Conservation (phyloP, 2,888 invertebrate species). For the Azorinus chamasolen region DNA sequence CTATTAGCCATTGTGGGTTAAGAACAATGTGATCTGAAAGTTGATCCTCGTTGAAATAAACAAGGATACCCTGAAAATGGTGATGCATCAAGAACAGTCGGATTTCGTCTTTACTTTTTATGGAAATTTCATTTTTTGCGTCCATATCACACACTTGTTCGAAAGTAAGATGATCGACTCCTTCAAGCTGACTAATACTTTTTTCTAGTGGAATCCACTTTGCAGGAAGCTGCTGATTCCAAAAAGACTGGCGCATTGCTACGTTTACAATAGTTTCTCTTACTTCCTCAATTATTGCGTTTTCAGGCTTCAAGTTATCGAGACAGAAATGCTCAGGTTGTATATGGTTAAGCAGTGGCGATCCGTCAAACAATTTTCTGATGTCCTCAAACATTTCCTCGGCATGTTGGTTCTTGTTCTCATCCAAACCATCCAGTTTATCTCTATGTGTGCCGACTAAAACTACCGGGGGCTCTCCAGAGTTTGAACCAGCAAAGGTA, state of each 20-base stretch:
- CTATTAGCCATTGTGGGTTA: constrained; percentile 30
- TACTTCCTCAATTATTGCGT: not conserved
- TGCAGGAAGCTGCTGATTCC: constrained; percentile 20
- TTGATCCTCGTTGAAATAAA: constrained; percentile 30
- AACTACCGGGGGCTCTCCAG: constrained; percentile 30
- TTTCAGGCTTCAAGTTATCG: constrained; percentile 1
- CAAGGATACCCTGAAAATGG: constrained; percentile 23
- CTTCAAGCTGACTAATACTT: not conserved
- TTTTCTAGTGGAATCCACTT: constrained; percentile 40
- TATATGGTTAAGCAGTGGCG: constrained; percentile 36
- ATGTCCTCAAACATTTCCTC: constrained; percentile 21
- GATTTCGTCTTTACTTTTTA: constrained; percentile 20
- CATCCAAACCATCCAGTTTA: constrained; percentile 1
- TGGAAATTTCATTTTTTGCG: constrained; percentile 3
- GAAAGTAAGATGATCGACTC: constrained; percentile 12
- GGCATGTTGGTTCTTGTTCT: constrained; percentile 12
- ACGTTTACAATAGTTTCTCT: not conserved
- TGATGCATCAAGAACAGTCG: constrained; percentile 28
- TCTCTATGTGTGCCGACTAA: constrained; percentile 47
- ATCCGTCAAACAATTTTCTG: constrained; percentile 19
- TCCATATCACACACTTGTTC: constrained; percentile 16
- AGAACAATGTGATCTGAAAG: constrained; percentile 25
- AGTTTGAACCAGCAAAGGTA: constrained; percentile 31
- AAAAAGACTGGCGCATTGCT: not conserved
- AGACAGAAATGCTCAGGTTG: constrained; percentile 21